Percentiles rank a stretch among this genome's conserved stretches.
Evolutionary conservation across 2,797 vertebrate genomes (phyloP).

Genomic region (Sebastes hubbsi): DNA sequence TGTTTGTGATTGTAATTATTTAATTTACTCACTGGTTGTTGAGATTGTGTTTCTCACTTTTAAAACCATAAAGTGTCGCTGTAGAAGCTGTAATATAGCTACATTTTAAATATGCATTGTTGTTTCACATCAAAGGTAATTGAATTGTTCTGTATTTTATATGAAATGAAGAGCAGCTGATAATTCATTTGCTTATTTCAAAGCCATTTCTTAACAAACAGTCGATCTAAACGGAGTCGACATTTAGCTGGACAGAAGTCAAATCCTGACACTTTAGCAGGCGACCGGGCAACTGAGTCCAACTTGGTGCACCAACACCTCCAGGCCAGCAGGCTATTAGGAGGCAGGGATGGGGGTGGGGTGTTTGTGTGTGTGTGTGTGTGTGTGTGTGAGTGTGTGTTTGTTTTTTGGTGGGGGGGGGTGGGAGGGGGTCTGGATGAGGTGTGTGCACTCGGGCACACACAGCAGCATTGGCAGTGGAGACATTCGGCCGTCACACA

Average conservation of each 20-base stretch:
- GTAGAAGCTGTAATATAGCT: background rate
- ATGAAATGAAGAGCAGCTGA: background rate
- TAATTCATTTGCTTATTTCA: background rate
- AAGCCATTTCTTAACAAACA: background rate
- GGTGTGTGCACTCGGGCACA: conserved; percentile 49
- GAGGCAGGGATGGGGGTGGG: conserved; percentile 21
- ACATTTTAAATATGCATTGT: background rate
- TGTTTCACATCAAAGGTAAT: background rate
- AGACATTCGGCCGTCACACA: conserved; percentile 66
- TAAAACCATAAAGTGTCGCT: background rate
- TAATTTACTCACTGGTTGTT: background rate
- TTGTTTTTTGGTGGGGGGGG: background rate
- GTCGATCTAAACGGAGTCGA: conserved; percentile 9
- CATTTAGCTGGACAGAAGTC: conserved; percentile 58
- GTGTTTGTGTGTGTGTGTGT: conserved; percentile 10
- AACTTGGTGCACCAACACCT: conserved; percentile 47
- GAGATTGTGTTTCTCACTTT: background rate
- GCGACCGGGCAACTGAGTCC: conserved; percentile 31
- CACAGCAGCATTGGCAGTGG: conserved; percentile 41
- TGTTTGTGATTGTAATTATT: background rate
- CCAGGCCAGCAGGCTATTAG: conserved; percentile 66
- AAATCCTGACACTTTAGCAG: conserved; percentile 48
- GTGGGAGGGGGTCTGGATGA: conserved; percentile 29
- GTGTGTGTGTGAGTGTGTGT: background rate
- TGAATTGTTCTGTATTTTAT: background rate